Evolutionary conservation across 64 coral and sea anemone species (phyloP).

Genomic region (Montipora cactus): DNA sequence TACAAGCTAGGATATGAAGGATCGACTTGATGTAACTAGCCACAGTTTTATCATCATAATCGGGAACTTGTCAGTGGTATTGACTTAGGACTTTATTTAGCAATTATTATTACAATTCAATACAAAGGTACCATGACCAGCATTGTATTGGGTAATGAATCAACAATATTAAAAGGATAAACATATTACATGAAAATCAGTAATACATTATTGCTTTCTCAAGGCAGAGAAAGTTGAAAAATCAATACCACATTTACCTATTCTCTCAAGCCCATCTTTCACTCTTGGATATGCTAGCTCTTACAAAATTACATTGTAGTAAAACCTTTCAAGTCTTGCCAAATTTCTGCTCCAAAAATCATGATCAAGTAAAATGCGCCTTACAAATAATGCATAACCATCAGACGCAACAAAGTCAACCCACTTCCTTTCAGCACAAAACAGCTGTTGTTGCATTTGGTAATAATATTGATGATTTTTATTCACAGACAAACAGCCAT

Average conservation of each 20-base stretch:
- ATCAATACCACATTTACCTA: constrained; percentile 33
- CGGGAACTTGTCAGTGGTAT: not conserved
- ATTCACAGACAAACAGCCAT: constrained; percentile 15
- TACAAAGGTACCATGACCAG: not conserved
- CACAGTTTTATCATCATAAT: not conserved
- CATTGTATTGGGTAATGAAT: not conserved
- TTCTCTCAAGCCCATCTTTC: constrained; percentile 48
- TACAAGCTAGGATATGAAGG: not conserved
- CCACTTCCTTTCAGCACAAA: constrained; percentile 30
- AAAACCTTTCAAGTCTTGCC: constrained; percentile 42
- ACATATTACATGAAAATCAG: not conserved
- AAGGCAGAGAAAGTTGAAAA: constrained; percentile 1
- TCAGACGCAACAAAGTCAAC: constrained; percentile 9
- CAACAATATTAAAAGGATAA: not conserved
- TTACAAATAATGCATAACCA: constrained; percentile 16
- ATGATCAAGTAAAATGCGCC: constrained; percentile 23
- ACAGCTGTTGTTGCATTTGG: constrained; percentile 30
- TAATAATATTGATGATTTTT: constrained; percentile 28
- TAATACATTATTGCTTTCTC: not conserved
- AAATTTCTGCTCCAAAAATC: constrained; percentile 40
- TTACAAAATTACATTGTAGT: constrained; percentile 11
- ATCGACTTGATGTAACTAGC: not conserved
- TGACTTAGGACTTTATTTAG: not conserved
- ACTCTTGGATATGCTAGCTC: constrained; percentile 70
- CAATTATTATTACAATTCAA: not conserved